Percentiles rank a stretch among this genome's conserved stretches.
These are phyloP conservation scores for Cyclargus thomasi DNA, from an alignment of 1,140 invertebrate genomes.

Conservation along the genomic window DNA sequence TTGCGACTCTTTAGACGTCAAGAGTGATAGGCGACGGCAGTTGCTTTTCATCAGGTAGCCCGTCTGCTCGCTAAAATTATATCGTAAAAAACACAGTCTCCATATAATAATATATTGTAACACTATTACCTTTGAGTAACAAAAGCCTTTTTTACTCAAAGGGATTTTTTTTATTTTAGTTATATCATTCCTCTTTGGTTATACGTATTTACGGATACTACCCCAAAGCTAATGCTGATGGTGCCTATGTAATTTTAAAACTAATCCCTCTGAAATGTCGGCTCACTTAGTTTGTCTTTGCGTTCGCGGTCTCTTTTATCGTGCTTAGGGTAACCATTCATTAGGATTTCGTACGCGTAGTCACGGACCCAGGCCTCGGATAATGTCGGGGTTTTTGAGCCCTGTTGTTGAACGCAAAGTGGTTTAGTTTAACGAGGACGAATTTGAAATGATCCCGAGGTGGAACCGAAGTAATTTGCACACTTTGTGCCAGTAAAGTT, in stretches of 20 bases:
- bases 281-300: conserved; percentile 31
- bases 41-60: too few relatives aligned
- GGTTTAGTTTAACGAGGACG: conserved; percentile 16
- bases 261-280: conserved; percentile 30
- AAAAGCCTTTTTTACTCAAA: too few relatives aligned
- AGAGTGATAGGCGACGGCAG: too few relatives aligned
- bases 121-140: too few relatives aligned
- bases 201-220: too few relatives aligned
- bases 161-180: too few relatives aligned
- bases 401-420: conserved; percentile 23
- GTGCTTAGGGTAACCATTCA: conserved; percentile 33
- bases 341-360: conserved; percentile 34
- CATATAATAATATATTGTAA: too few relatives aligned
- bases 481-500: conserved; percentile 3
- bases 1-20: too few relatives aligned
- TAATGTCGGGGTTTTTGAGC: conserved; percentile 33
- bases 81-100: too few relatives aligned
- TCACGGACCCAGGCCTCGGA: conserved; percentile 25
- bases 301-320: conserved; percentile 39
- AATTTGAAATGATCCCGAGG: conserved; percentile 8
- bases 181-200: too few relatives aligned
- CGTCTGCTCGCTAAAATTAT: too few relatives aligned
- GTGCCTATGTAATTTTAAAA: conserved; percentile 12
- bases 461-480: conserved; percentile 5
- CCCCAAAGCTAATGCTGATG: background rate